Percentiles rank a stretch among this genome's conserved stretches.
phyloP scores from a whole-genome alignment of 2,888 invertebrate species.

The Acrocyrtus sp. region DNA sequence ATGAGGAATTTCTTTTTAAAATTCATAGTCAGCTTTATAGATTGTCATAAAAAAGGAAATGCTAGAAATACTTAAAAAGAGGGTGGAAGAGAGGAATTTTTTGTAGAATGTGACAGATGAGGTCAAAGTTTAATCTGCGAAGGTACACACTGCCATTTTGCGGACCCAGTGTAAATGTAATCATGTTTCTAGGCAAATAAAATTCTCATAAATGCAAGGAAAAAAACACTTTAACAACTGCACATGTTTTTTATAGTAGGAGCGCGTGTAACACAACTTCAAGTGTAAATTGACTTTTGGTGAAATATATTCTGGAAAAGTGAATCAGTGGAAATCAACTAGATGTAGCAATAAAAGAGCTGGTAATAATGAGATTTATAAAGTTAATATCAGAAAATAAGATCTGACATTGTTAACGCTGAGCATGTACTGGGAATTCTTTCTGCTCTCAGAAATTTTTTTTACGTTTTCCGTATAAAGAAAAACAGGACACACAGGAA shows the following conservation, averaged over 20 bases:
- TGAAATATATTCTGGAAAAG: too few species aligned
- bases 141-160: too few species aligned
- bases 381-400: constrained; percentile 43
- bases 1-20: not conserved
- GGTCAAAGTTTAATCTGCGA: constrained; percentile 20
- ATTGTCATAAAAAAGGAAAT: not conserved
- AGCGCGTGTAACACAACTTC: too few species aligned
- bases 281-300: too few species aligned
- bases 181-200: constrained; percentile 15
- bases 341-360: constrained; percentile 16
- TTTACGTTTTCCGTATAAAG: constrained; percentile 5
- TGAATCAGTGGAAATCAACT: too few species aligned
- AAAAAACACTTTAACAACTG: too few species aligned
- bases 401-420: constrained; percentile 44
- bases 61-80: not conserved
- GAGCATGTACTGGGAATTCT: constrained; percentile 38
- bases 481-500: constrained; percentile 8
- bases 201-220: not conserved
- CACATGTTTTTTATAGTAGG: too few species aligned
- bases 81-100: constrained; percentile 1
- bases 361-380: constrained; percentile 39
- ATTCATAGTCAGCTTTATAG: not conserved
- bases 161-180: too few species aligned
- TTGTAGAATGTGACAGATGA: constrained; percentile 28
- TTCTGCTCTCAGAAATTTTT: constrained; percentile 20